Evolutionary conservation across 2,113 vertebrate species (phyloP).

Genomic region (Nesogale talazaci): DNA sequence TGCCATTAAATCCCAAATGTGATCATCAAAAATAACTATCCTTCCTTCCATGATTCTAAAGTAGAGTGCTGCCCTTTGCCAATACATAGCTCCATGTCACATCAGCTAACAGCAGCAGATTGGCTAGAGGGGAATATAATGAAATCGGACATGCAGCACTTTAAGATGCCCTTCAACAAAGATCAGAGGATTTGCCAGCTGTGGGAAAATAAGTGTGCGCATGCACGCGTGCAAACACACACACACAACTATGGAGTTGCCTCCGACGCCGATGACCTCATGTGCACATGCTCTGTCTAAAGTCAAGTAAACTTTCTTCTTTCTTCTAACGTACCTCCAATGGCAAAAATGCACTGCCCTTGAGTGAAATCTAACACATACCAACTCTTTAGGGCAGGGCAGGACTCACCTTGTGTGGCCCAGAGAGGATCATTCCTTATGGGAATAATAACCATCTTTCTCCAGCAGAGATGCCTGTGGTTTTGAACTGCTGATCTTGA

Average conservation of each 20-base stretch:
- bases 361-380: too few relatives aligned
- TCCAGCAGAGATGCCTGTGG: too few relatives aligned
- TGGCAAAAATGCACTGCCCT: too few relatives aligned
- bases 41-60: constrained; percentile 14
- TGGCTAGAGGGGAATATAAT: neutral
- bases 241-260: neutral
- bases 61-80: neutral
- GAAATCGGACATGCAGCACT: neutral
- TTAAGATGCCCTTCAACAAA: neutral
- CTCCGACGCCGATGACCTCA: neutral
- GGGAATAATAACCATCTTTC: too few relatives aligned
- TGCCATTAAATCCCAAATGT: neutral
- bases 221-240: too few relatives aligned
- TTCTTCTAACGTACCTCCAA: neutral
- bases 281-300: neutral
- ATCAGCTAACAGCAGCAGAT: neutral
- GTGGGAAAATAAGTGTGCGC: too few relatives aligned
- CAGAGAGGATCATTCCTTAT: too few relatives aligned
- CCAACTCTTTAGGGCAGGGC: too few relatives aligned
- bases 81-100: neutral
- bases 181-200: too few relatives aligned
- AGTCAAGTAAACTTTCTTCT: too few relatives aligned
- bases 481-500: too few relatives aligned
- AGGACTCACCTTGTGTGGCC: too few relatives aligned
- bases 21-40: constrained; percentile 37